phyloP scores from a whole-genome alignment of 1,140 invertebrate genomes.

The Tenebrio molitor region DNA sequence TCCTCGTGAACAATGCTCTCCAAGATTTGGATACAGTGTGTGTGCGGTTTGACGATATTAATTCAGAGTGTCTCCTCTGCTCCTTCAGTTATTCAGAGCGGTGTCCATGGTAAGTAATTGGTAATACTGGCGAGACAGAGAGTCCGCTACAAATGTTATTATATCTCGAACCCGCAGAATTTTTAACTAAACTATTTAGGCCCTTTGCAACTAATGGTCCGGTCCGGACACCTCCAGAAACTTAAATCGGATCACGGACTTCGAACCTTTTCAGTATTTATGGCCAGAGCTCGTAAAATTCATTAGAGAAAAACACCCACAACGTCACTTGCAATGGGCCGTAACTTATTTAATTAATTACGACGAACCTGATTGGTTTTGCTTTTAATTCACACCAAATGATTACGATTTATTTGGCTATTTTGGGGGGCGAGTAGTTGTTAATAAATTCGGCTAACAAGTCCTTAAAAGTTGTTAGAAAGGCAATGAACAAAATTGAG shows the following conservation, averaged over 20 bases:
- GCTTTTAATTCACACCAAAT: neutral
- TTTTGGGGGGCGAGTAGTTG: too few relatives aligned
- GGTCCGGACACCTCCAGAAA: too few relatives aligned
- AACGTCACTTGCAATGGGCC: constrained; percentile 8
- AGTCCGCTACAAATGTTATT: neutral
- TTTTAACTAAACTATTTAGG: too few relatives aligned
- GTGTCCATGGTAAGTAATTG: constrained; percentile 1
- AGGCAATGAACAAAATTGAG: constrained; percentile 6
- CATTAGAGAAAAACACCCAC: constrained; percentile 8
- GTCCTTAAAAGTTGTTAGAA: neutral
- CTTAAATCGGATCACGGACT: neutral
- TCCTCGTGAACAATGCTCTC: constrained; percentile 31
- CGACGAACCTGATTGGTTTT: neutral
- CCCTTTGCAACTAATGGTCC: too few relatives aligned
- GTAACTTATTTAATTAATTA: constrained; percentile 27
- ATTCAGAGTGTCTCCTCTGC: neutral
- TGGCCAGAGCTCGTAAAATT: constrained; percentile 15
- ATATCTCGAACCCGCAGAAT: too few relatives aligned
- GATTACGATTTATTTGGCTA: too few relatives aligned
- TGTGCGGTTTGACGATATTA: constrained; percentile 12
- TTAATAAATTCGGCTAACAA: too few relatives aligned
- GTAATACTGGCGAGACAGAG: neutral
- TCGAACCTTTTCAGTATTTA: constrained; percentile 19
- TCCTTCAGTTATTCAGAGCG: constrained; percentile 9
- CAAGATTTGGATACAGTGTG: constrained; percentile 31